Base-by-base conservation (phyloP, 2,888 invertebrate genomes). In the Endomychus coccineus region DNA sequence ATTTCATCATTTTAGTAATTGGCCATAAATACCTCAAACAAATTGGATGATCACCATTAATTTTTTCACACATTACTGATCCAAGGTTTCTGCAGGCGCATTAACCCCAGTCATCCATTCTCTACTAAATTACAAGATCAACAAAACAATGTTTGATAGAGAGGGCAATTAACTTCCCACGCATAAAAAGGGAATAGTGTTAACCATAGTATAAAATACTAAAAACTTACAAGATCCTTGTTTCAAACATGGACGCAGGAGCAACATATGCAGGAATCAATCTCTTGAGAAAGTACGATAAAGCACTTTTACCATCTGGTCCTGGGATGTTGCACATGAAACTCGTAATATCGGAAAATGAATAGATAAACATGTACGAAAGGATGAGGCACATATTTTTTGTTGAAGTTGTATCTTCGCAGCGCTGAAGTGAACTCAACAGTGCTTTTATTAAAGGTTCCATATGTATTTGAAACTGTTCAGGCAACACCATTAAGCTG, bases 321-420 rank as follows among this genome's bases (percentile, higher is more conserved):
- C 53, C 53, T n/a, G 53, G 53, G 27, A 53, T 44, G 27, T 45
- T 42, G 6, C 45, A 43, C 22, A 53, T 33, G 34, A 49, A 51
- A 21, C 40, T 46, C 4, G 45, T 35, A n/a, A 46, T 49, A 27
- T 41, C 44, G 15, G 34, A 42, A 16, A 49, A 47, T 27, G 42
- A 36, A 34, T 44, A 47, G 43, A 45, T 52, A 25, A 48, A 51
- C 27, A 53, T 51, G 27, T 49, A 53, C 5, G 45, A 36, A 27
- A 51, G 50, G 13, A 51, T 49, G 12, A 43, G 36, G 42, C 51
- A 51, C 13, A 37, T 42, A 13, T 36, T 44, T 34, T 42, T 30
- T 6, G 39, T 15, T 6, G 40, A 34, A 3, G 32, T 16, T 5
- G 35, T 30, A 9, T 42, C 27, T n/a, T 43, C 28, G n/a, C 42